Conservation (phyloP, 2,113 vertebrate genomes). For the Hyperoodon ampullatus region DNA sequence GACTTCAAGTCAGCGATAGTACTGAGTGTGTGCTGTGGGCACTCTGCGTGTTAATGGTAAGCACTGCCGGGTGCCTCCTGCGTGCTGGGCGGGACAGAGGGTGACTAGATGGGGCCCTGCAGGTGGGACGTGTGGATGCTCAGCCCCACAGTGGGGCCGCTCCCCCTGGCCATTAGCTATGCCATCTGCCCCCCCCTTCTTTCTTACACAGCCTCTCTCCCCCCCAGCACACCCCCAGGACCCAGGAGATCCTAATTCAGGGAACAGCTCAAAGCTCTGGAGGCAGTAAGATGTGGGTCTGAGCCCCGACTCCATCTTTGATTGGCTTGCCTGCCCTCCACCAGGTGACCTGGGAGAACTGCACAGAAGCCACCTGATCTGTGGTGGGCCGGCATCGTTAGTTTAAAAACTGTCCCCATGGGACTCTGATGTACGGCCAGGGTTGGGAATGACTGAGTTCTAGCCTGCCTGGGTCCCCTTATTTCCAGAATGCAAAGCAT, state of each 20-base stretch:
- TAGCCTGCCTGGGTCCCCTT: not conserved
- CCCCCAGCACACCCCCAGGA: not conserved
- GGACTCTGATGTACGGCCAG: too few relatives aligned
- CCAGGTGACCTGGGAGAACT: not conserved
- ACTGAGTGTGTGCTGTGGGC: not conserved
- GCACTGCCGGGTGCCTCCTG: fast-evolving
- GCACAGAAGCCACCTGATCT: not conserved
- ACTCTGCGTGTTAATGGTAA: fast-evolving
- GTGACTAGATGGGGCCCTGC: not conserved
- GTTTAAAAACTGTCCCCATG: not conserved
- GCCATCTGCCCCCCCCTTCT: not conserved
- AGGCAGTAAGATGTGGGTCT: not conserved
- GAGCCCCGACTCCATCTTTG: not conserved
- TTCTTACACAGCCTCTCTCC: not conserved
- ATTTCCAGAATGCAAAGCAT: not conserved
- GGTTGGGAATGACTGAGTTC: not conserved
- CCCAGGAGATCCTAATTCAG: not conserved
- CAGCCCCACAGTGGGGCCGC: fast-evolving
- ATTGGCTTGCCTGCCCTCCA: not conserved
- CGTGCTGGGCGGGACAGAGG: not conserved
- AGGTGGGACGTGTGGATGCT: not conserved
- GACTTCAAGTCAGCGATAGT: not conserved
- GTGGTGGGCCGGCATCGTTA: not conserved
- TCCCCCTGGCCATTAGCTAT: fast-evolving
- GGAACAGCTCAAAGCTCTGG: not conserved